Percentiles rank a stretch among this genome's conserved stretches.
Conservation (phyloP, 2,113 vertebrate species). For the Lota lota region DNA sequence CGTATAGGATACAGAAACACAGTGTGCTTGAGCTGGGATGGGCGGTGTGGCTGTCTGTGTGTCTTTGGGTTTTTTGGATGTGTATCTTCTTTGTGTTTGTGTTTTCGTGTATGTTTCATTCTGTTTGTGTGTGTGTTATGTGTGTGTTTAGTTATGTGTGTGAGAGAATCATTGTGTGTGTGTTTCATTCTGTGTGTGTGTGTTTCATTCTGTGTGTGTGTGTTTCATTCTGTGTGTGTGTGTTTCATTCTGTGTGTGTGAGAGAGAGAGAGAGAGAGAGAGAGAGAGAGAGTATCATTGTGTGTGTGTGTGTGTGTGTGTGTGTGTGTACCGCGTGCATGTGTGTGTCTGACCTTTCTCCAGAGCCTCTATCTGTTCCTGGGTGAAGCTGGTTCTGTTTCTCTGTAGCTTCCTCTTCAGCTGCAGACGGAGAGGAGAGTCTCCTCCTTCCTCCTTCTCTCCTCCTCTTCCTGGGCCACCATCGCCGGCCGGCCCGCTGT, state of each 20-base stretch:
- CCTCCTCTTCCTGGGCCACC: constrained; percentile 47
- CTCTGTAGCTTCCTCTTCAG: constrained; percentile 85
- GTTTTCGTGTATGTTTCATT: too few species aligned
- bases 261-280: neutral
- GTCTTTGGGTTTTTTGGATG: neutral
- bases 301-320: neutral
- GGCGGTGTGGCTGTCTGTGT: too few species aligned
- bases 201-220: too few species aligned
- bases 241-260: too few species aligned
- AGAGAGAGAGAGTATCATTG: neutral
- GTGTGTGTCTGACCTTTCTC: constrained; percentile 77
- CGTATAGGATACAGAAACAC: too few species aligned
- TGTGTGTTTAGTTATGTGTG: neutral
- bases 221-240: too few species aligned
- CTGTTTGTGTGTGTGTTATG: neutral
- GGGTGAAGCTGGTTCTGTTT: constrained; percentile 84
- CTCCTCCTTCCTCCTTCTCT: constrained; percentile 74
- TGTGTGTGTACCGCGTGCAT: constrained; percentile 5
- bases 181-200: too few species aligned
- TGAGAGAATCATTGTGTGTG: neutral
- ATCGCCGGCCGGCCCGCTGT: constrained; percentile 59
- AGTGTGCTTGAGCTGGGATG: too few species aligned
- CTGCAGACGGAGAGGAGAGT: constrained; percentile 82
- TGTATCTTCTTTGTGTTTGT: neutral
- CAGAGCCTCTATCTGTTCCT: constrained; percentile 85